Percentiles rank a stretch among this genome's conserved stretches.
phyloP scores from a whole-genome alignment of 2,113 vertebrate genomes.

The Scomber japonicus region DNA sequence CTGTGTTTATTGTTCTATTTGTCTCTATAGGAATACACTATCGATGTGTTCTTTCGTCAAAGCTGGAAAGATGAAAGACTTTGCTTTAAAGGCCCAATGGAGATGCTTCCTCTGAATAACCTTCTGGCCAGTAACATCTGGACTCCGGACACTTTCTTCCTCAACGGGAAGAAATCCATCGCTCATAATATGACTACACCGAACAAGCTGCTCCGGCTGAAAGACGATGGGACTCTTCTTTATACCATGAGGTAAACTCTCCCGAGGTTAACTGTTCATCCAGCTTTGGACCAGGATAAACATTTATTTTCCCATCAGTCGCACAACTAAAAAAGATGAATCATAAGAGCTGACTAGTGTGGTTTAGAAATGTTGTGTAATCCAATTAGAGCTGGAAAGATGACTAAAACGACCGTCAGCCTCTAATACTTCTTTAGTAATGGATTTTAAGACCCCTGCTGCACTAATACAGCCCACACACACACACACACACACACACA shows the following conservation, averaged over 20 bases:
- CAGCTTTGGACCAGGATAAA: background rate
- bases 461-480: constrained; percentile 50
- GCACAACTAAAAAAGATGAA: constrained; percentile 21
- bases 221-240: constrained; percentile 95
- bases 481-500: background rate
- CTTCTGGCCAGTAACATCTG: constrained; percentile 98
- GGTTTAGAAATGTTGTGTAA: constrained; percentile 28
- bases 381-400: constrained; percentile 43
- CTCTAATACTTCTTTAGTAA: constrained; percentile 27
- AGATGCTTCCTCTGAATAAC: constrained; percentile 94
- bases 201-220: constrained; percentile 95
- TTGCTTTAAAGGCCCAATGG: constrained; percentile 95
- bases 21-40: constrained; percentile 93
- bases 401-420: constrained; percentile 43
- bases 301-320: constrained; percentile 7
- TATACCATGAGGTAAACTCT: constrained; percentile 96
- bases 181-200: constrained; percentile 99
- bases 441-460: constrained; percentile 55
- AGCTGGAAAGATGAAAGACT: constrained; percentile 98
- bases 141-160: constrained; percentile 98
- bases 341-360: background rate
- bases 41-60: constrained; percentile 98
- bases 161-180: constrained; percentile 98
- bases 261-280: background rate
- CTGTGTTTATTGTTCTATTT: background rate